Conservation (phyloP, 1,140 invertebrate genomes). For the Drosophila paulistorum region DNA sequence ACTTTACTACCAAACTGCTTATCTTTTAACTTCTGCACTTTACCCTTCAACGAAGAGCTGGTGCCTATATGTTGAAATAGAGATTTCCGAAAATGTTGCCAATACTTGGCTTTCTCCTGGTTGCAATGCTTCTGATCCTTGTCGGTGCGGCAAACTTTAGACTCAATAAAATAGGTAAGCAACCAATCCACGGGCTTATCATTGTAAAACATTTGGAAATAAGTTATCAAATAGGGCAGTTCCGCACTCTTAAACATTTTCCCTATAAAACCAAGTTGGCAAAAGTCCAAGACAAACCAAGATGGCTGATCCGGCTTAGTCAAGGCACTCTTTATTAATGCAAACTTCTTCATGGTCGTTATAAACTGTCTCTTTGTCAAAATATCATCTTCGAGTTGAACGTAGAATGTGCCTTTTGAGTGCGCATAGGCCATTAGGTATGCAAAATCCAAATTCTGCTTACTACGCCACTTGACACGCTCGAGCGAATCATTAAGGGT, state of each 20-base stretch:
- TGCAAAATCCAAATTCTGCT: conserved; percentile 98
- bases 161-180: conserved; percentile 94
- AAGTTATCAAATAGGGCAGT: conserved; percentile 94
- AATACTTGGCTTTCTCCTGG: conserved; percentile 90
- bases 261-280: conserved; percentile 95
- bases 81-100: conserved; percentile 95
- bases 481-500: conserved; percentile 95
- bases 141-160: conserved; percentile 95
- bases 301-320: conserved; percentile 85
- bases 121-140: conserved; percentile 95
- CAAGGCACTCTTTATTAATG: conserved; percentile 89
- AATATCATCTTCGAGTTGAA: conserved; percentile 98
- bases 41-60: conserved; percentile 97
- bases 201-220: conserved; percentile 94
- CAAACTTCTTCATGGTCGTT: conserved; percentile 94
- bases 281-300: conserved; percentile 98
- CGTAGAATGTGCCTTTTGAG: conserved; percentile 90
- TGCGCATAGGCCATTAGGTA: conserved; percentile 98
- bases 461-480: conserved; percentile 96
- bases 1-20: conserved; percentile 94
- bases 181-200: conserved; percentile 99
- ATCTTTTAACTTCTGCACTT: conserved; percentile 98
- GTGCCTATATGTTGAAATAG: conserved; percentile 98
- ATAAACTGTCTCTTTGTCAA: conserved; percentile 94
- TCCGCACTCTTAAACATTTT: conserved; percentile 97